phyloP scores from a whole-genome alignment of 2,888 invertebrate species.

The Nephrocerus scutellatus region DNA sequence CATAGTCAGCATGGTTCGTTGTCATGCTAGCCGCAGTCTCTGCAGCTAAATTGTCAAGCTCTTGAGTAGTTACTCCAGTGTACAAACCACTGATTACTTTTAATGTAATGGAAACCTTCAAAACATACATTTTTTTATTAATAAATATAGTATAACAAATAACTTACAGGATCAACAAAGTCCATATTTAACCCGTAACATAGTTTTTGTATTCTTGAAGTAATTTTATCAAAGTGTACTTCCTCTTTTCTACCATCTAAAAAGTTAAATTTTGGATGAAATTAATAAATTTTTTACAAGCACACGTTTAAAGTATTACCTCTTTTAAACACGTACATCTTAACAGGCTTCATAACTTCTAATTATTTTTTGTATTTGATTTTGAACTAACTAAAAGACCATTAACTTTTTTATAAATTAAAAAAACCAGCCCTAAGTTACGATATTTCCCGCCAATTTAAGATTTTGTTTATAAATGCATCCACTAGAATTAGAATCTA shows the following conservation, averaged over 20 bases:
- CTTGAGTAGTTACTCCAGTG: conserved; percentile 92
- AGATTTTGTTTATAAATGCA: too few relatives aligned
- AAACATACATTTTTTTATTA: too few relatives aligned
- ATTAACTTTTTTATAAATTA: too few relatives aligned
- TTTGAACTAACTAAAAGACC: too few relatives aligned
- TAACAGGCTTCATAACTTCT: conserved; percentile 31
- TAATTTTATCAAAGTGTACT: conserved; percentile 97
- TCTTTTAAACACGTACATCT: conserved; percentile 50
- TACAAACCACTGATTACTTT: conserved; percentile 94
- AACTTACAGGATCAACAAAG: conserved; percentile 88
- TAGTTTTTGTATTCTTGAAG: conserved; percentile 87
- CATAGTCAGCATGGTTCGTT: conserved; percentile 95
- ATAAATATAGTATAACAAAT: neutral
- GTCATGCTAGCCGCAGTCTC: conserved; percentile 99
- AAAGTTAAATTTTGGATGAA: conserved; percentile 18
- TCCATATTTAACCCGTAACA: conserved; percentile 95
- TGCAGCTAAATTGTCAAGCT: conserved; percentile 95
- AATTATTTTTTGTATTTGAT: too few relatives aligned
- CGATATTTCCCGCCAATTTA: too few relatives aligned
- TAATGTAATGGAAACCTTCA: conserved; percentile 70
- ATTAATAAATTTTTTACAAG: neutral
- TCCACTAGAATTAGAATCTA: too few relatives aligned
- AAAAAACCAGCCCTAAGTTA: too few relatives aligned
- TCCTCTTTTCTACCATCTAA: conserved; percentile 83
- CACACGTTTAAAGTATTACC: conserved; percentile 34